phyloP scores from a whole-genome alignment of 2,113 vertebrate species.

The Sturnus vulgaris region DNA sequence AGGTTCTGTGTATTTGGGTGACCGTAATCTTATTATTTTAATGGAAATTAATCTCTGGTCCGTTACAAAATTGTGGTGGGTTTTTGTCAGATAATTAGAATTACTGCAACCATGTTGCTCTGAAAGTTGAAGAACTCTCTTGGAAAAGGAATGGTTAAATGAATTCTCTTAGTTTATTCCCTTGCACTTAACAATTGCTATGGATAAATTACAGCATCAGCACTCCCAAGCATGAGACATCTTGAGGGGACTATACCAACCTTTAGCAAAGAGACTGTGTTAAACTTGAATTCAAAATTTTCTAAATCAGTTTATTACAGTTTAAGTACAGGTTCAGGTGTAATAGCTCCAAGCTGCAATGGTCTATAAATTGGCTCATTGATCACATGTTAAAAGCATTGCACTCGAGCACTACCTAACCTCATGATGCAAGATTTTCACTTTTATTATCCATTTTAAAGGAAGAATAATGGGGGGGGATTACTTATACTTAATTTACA shows the following conservation, averaged over 20 bases:
- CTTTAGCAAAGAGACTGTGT: background rate
- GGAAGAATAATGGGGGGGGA: background rate
- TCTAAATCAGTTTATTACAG: background rate
- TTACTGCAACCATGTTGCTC: background rate
- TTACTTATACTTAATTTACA: background rate
- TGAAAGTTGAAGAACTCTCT: background rate
- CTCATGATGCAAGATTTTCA: background rate
- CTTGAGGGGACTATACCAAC: background rate
- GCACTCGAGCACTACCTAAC: background rate
- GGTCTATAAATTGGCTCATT: background rate
- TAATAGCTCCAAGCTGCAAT: background rate
- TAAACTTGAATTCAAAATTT: background rate
- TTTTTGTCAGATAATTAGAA: background rate
- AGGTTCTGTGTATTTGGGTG: background rate
- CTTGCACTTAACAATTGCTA: background rate
- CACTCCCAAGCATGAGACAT: background rate
- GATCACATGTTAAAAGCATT: background rate
- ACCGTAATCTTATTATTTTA: background rate
- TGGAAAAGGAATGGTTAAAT: background rate
- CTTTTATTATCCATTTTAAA: background rate
- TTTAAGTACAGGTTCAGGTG: background rate
- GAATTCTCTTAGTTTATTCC: background rate
- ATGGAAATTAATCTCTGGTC: background rate
- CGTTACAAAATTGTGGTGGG: background rate
- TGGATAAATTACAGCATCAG: background rate